Base-by-base conservation (phyloP, 2,113 vertebrate genomes). In the Polyodon spathula region DNA sequence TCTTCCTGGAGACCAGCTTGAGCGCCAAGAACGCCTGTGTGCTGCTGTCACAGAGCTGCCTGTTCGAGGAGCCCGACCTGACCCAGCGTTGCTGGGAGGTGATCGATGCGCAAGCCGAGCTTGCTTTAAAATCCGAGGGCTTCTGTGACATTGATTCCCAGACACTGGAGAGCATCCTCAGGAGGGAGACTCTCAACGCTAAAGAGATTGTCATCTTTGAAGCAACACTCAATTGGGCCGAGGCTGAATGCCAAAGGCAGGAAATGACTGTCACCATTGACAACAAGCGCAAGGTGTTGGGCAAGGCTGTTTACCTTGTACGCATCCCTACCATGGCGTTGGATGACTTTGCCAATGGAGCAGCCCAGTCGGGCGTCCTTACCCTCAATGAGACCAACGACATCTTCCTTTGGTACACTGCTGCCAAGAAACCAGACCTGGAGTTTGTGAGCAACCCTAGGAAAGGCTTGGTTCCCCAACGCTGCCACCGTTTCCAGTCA, bases 81-180 rank as follows among this genome's bases (percentile, higher is more conserved):
- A 97, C 93, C 50, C 94, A 98, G 82, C 92, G 95, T 46, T 98
- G 95, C 79, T 98, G 95, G 95, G 95, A 98, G 75, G 95, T 98
- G 76, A 98, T 98, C 58, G 95, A 98, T 63, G 93, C 95, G 63
- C 95, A 98, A 44, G 95, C 95, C 0, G 95, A 98, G 78, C 83
- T 97, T 58, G 95, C 95, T 39, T 84, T 98, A 72, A 90, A 93
- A 81, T 97, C 94, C 0, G 95, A 98, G 73, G 95, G 95, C 4
- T 98, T 98, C 85, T 96, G 94, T 11, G 94, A 98, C 86, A 97
- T 98, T 62, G 95, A 98, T 80, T 84, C 89, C 71, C 92, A 94
- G 78, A 98, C 94, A 0, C 89, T 98, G 63, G 92, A 98, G 87
- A 97, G 93, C 75, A 98, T 98, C 74, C 89, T 98, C 63, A 86